Evolutionary conservation across 2,888 invertebrate species (phyloP).

Genomic region (Galeruca laticollis): DNA sequence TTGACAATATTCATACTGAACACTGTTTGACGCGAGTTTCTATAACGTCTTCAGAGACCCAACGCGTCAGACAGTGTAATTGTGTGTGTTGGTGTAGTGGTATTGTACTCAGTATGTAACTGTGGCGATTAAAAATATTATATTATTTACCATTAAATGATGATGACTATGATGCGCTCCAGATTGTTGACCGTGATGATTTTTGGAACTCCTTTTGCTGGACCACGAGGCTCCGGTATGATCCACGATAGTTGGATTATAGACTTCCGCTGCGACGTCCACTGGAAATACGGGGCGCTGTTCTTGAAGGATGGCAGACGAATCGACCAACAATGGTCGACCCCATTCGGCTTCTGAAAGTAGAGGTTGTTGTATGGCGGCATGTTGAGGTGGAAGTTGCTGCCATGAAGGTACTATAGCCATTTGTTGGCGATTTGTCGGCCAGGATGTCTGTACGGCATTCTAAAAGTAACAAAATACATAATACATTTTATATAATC

Average conservation of each 20-base stretch:
- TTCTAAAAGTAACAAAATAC: constrained; percentile 61
- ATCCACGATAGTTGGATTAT: constrained; percentile 70
- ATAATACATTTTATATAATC: constrained; percentile 16
- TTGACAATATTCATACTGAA: no score
- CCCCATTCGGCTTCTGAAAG: constrained; percentile 77
- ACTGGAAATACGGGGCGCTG: constrained; percentile 75
- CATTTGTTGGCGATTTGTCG: constrained; percentile 79
- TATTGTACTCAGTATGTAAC: no score
- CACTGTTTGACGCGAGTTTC: no score
- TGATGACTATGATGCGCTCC: constrained; percentile 67
- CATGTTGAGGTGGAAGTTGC: constrained; percentile 77
- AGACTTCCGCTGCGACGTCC: constrained; percentile 70
- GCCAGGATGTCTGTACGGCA: constrained; percentile 80
- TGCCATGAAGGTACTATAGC: constrained; percentile 89
- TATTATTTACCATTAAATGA: constrained; percentile 61
- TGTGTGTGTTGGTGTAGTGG: no score
- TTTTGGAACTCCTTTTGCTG: constrained; percentile 69
- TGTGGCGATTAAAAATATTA: no score
- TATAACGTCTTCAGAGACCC: no score
- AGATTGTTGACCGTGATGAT: constrained; percentile 74
- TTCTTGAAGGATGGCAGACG: constrained; percentile 76
- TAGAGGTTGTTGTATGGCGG: constrained; percentile 73
- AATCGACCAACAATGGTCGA: constrained; percentile 82
- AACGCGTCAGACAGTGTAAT: no score
- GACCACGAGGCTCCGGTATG: constrained; percentile 67